Conservation (phyloP, 2,888 invertebrate genomes). For the Rhimphoctona megacephalus region DNA sequence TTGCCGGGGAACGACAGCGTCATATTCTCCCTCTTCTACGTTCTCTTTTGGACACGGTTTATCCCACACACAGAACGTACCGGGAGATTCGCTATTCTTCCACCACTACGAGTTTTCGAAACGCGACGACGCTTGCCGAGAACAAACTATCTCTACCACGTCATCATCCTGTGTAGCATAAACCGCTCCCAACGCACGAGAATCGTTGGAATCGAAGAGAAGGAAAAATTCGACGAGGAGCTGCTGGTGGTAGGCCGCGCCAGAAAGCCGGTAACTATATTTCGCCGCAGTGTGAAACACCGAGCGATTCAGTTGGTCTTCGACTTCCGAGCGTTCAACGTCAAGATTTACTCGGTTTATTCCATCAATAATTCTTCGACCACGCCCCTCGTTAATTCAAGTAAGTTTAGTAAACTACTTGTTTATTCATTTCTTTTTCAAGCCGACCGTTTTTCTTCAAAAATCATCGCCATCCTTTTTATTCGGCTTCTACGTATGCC, state of each 20-base stretch:
- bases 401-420: conserved; percentile 42
- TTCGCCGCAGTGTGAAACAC: conserved; percentile 19
- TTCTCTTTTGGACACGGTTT: background rate
- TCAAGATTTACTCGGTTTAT: conserved; percentile 6
- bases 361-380: conserved; percentile 19
- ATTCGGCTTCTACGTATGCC: background rate
- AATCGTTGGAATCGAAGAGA: conserved; percentile 27
- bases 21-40: background rate
- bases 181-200: conserved; percentile 13
- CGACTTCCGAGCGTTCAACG: conserved; percentile 32
- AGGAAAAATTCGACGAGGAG: conserved; percentile 1
- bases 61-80: conserved; percentile 14
- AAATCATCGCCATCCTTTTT: background rate
- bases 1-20: conserved; percentile 18
- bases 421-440: background rate
- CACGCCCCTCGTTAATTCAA: conserved; percentile 35
- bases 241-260: background rate
- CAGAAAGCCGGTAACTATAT: conserved; percentile 58
- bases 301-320: conserved; percentile 44
- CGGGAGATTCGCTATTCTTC: conserved; percentile 39
- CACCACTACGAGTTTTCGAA: conserved; percentile 10
- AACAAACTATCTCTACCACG: conserved; percentile 11
- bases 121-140: conserved; percentile 36
- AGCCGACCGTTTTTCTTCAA: background rate
- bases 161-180: conserved; percentile 5